Evolutionary conservation across 2,797 vertebrate species (phyloP).

Genomic region (Cuculus canorus): DNA sequence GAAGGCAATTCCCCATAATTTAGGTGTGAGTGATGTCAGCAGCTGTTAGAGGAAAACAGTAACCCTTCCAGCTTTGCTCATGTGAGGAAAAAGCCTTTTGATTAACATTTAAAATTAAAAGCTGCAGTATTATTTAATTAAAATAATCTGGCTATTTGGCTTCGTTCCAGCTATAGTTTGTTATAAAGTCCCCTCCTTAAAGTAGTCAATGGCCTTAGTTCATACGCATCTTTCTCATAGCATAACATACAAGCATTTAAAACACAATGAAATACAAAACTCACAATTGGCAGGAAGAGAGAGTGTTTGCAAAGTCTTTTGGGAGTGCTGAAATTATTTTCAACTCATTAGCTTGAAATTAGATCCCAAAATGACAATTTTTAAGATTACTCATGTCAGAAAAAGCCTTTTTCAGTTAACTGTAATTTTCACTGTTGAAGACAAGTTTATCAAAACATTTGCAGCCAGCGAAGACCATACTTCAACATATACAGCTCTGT

Average conservation of each 20-base stretch:
- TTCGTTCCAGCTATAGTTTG: background rate
- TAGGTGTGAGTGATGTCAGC: background rate
- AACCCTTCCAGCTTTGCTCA: background rate
- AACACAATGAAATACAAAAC: background rate
- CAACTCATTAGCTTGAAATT: slow-evolving; percentile 2
- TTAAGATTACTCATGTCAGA: background rate
- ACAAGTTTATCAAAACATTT: slow-evolving; percentile 5
- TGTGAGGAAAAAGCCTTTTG: slow-evolving; percentile 22
- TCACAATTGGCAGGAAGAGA: background rate
- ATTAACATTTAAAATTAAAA: slow-evolving; percentile 47
- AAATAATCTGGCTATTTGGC: slow-evolving; percentile 8
- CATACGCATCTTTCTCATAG: background rate
- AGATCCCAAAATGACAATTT: background rate
- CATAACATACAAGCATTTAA: background rate
- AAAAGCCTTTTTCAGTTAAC: background rate
- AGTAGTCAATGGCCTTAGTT: background rate
- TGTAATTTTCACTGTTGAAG: background rate
- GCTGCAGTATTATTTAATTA: slow-evolving; percentile 35
- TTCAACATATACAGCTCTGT: background rate
- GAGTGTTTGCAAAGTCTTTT: background rate
- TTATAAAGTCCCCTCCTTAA: background rate
- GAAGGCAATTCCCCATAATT: background rate
- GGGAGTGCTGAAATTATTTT: slow-evolving; percentile 9
- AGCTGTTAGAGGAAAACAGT: background rate
- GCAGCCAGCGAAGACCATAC: background rate